Conservation (phyloP, 2,888 invertebrate genomes). For the Pheosia tremula region DNA sequence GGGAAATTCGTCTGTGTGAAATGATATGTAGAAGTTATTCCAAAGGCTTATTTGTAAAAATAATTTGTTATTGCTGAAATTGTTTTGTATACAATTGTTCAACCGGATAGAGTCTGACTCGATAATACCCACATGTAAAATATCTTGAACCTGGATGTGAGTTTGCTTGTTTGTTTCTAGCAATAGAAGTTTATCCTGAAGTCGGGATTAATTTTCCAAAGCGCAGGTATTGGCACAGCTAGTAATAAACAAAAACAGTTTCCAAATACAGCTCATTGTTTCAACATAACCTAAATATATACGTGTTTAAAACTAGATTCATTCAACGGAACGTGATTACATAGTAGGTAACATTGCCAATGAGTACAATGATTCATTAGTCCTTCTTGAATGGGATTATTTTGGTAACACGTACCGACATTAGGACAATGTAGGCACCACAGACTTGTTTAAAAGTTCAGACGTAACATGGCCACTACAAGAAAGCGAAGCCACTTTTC, state of each 20-base stretch:
- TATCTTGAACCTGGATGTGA: no score
- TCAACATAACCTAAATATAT: background rate
- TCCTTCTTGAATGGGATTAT: slow-evolving; percentile 31
- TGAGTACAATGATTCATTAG: slow-evolving; percentile 27
- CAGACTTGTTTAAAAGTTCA: no score
- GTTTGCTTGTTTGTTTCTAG: no score
- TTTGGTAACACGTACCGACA: slow-evolving; percentile 23
- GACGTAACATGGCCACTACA: no score
- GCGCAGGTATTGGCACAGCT: background rate
- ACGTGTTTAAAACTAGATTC: slow-evolving; percentile 17
- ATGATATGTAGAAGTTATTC: slow-evolving; percentile 17
- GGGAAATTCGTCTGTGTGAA: slow-evolving; percentile 8
- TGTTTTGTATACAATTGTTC: no score
- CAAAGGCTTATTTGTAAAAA: background rate
- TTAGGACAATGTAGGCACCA: background rate
- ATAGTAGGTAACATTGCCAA: slow-evolving; percentile 22
- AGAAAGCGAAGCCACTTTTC: no score
- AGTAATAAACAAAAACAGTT: background rate
- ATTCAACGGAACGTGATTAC: slow-evolving; percentile 24
- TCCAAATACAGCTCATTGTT: background rate
- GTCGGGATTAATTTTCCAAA: background rate
- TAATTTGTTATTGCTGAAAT: no score
- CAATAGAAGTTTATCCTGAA: no score
- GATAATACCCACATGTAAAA: no score
- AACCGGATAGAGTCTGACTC: no score